Base-by-base conservation (phyloP, 2,113 vertebrate species). In the Lamprotornis superbus region DNA sequence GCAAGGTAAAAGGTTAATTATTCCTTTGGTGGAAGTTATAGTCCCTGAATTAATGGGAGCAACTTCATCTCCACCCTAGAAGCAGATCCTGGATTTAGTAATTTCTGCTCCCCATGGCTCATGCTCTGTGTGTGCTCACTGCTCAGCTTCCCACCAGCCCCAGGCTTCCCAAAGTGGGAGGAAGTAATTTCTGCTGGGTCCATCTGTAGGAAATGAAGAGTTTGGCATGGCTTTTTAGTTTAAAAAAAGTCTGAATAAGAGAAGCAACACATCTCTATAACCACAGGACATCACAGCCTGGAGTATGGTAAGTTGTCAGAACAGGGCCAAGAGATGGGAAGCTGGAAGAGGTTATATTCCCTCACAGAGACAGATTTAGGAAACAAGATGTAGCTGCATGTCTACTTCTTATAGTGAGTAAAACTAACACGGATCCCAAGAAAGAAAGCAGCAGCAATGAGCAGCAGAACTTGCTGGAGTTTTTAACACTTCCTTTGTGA, bases 1-100 rank as follows among this genome's bases (percentile, higher is more conserved):
- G 61, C n/a, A 82, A 82, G 28, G 65, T 84, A 87, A 93, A 94
- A 95, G 70, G 57, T 85, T 91, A 93, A 87, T 90, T 80, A 76
- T 69, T 55, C n/a, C 59, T 12, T 82, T 77, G 30, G 37, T 73
- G 59, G 53, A 93, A 95, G 25, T 78, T 61, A 42, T 1, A 76
- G 65, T 71, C 40, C 33, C n/a, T 61, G 81, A 91, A 89, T 71
- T 69, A 95, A 69, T 68, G n/a, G 18, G 10, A 22, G 21, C 31
- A 84, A 68, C 46, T 82, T 55, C 27, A 64, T 64, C 20, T 61
- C 7, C 44, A 12, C 18, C 4, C 11, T 46, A n/a, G 63, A 89
- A 82, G 40, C n/a, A 74, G 59, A 35, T 75, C 49, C n/a, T 89
- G 40, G 74, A 13, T 94, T 87, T 3, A 24, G 46, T 57, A 2